Conservation (phyloP, 1,140 invertebrate genomes). For the Eumaeus atala region DNA sequence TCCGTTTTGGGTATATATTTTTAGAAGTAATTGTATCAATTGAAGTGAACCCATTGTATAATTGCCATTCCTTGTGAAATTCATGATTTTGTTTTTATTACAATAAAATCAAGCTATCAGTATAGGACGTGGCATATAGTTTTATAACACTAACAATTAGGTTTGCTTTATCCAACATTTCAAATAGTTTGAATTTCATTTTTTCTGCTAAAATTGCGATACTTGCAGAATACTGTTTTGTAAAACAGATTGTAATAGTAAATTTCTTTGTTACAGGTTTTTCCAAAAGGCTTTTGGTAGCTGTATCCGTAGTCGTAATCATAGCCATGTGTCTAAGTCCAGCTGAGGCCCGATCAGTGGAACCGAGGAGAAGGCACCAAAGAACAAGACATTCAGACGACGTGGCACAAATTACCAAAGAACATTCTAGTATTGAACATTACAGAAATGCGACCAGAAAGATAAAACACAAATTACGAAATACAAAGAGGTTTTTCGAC, state of each 20-base stretch:
- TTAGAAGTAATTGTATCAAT: too few relatives aligned
- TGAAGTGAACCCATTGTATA: too few relatives aligned
- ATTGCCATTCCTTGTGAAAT: too few relatives aligned
- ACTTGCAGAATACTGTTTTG: too few relatives aligned
- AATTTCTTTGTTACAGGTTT: constrained; percentile 59
- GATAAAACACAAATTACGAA: constrained; percentile 52
- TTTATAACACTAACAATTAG: too few relatives aligned
- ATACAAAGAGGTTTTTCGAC: constrained; percentile 51
- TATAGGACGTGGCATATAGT: too few relatives aligned
- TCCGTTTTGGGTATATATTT: too few relatives aligned
- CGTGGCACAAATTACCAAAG: constrained; percentile 46
- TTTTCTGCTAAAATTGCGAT: too few relatives aligned
- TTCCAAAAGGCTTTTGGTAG: constrained; percentile 67
- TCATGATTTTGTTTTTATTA: too few relatives aligned
- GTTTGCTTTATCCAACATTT: too few relatives aligned
- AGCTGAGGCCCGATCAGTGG: constrained; percentile 41
- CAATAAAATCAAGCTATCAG: too few relatives aligned
- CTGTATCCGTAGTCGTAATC: constrained; percentile 54
- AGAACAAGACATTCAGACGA: constrained; percentile 31
- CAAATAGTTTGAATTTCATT: too few relatives aligned
- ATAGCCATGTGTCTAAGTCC: constrained; percentile 55
- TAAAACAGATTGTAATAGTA: constrained; percentile 8
- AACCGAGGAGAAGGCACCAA: constrained; percentile 47
- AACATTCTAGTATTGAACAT: constrained; percentile 38
- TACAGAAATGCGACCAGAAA: constrained; percentile 51